Conservation (phyloP, 2,888 invertebrate species). For the Alentia gelatinosa region DNA sequence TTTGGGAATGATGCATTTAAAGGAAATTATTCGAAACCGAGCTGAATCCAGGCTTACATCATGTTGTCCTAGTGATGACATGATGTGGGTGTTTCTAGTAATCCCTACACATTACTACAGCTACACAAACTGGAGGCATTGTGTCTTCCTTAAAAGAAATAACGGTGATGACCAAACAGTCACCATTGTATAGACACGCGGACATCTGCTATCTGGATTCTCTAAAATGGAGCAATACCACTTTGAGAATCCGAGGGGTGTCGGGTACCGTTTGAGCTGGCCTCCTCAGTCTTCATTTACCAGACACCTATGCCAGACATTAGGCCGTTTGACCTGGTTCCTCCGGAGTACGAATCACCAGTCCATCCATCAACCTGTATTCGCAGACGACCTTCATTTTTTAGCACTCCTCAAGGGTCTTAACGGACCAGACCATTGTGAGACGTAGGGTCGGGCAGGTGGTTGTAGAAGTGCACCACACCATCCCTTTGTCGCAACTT, state of each 20-base stretch:
- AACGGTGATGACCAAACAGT: too few relatives aligned
- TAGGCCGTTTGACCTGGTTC: background rate
- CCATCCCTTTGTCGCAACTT: too few relatives aligned
- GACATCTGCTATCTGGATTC: too few relatives aligned
- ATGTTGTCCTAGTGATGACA: too few relatives aligned
- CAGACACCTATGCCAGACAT: background rate
- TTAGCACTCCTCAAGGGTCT: background rate
- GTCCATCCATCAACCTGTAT: constrained; percentile 24
- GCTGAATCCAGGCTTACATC: too few relatives aligned
- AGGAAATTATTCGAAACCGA: too few relatives aligned
- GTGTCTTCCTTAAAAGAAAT: too few relatives aligned
- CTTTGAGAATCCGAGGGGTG: background rate
- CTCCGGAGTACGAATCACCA: background rate
- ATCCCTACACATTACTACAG: too few relatives aligned
- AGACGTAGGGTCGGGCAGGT: background rate
- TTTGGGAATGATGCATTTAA: too few relatives aligned
- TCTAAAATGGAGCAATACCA: background rate
- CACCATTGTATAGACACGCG: too few relatives aligned
- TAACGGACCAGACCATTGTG: background rate
- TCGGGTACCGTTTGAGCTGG: background rate
- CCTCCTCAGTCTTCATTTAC: background rate
- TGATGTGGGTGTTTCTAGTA: too few relatives aligned
- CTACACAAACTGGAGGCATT: too few relatives aligned
- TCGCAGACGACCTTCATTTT: background rate
- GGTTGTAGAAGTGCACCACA: background rate